A percentile compares a stretch with the other conserved stretches of the same genome.
Evolutionary conservation across 2,113 vertebrate genomes (phyloP).

Genomic region (Tragulus kanchil): DNA sequence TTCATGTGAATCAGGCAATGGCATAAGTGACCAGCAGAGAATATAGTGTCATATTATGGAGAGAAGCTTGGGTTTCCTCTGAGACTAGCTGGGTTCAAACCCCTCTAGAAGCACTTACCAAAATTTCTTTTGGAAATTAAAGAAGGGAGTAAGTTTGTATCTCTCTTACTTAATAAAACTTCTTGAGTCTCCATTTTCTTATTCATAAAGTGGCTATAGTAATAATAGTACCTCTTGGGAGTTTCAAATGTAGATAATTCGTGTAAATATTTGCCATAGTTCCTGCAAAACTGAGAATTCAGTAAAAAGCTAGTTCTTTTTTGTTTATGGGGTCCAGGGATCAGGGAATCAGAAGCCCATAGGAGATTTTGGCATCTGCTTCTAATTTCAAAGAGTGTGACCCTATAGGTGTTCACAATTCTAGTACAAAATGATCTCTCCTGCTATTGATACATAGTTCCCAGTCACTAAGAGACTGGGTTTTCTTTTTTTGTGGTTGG

Average conservation of each 20-base stretch:
- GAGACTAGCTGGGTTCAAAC: constrained; percentile 12
- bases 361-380: not conserved
- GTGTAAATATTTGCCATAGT: constrained; percentile 39
- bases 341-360: constrained; percentile 3
- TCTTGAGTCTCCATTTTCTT: constrained; percentile 16
- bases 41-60: not conserved
- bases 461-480: not conserved
- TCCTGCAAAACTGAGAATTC: not conserved
- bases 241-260: constrained; percentile 31
- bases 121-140: constrained; percentile 37
- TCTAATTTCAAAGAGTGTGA: constrained; percentile 28
- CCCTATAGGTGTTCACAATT: not conserved
- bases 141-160: not conserved
- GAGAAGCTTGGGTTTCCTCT: not conserved
- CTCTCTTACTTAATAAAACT: constrained; percentile 42
- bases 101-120: not conserved
- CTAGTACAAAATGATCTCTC: not conserved
- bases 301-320: constrained; percentile 16
- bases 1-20: constrained; percentile 25
- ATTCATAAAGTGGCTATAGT: not conserved
- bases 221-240: not conserved
- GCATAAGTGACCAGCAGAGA: not conserved
- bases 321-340: constrained; percentile 31
- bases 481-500: not conserved
- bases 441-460: not conserved